Evolutionary conservation across 2,888 invertebrate species (phyloP).

Genomic region (Nephrotoma guestfalica): DNA sequence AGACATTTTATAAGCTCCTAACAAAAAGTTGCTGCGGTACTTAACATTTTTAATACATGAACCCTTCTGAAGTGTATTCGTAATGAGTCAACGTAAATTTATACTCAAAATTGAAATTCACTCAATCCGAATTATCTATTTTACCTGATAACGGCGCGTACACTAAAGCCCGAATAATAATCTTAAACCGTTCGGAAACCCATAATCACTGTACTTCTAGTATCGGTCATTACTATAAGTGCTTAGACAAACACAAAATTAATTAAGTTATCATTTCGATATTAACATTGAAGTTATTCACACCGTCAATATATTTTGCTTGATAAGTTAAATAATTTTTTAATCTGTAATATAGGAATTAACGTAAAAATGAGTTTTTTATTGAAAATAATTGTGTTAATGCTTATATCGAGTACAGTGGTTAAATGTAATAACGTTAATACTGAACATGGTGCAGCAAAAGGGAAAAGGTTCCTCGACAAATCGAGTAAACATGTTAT

Average conservation of each 20-base stretch:
- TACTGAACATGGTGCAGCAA: background rate
- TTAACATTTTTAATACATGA: too few species aligned
- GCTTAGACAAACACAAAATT: background rate
- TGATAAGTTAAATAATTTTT: background rate
- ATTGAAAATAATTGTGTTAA: background rate
- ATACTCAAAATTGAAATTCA: too few species aligned
- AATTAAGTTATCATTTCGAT: background rate
- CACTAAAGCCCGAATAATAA: background rate
- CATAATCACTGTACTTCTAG: too few species aligned
- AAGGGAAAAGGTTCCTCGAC: background rate
- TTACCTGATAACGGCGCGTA: background rate
- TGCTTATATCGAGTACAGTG: background rate
- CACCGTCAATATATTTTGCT: background rate
- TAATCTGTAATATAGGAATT: background rate
- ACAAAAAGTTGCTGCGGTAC: too few species aligned
- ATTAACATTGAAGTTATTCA: background rate
- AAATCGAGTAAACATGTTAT: background rate
- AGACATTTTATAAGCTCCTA: too few species aligned
- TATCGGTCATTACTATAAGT: background rate
- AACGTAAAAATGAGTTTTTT: background rate
- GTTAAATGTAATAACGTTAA: background rate
- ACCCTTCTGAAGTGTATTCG: too few species aligned
- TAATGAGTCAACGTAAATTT: too few species aligned
- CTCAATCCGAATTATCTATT: too few species aligned
- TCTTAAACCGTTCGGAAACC: background rate